These are phyloP conservation scores for Eira barbara DNA, from an alignment of 2,113 vertebrate species.

Conservation along the genomic window DNA sequence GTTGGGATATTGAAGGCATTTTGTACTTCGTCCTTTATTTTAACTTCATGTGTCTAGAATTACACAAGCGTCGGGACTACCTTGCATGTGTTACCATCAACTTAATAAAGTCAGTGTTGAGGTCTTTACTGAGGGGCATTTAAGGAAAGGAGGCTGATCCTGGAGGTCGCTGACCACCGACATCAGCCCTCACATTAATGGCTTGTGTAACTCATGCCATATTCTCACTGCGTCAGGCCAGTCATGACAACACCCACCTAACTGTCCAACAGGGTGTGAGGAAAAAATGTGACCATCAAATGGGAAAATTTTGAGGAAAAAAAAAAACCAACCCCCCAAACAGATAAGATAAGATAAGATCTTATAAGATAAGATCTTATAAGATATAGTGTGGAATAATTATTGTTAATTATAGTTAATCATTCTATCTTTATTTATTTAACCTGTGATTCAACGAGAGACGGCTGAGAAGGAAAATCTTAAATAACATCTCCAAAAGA, in stretches of 20 bases:
- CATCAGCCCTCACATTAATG: not conserved
- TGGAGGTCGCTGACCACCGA: not conserved
- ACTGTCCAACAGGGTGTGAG: not conserved
- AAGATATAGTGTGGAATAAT: not conserved
- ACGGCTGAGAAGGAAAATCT: not conserved
- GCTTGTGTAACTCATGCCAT: not conserved
- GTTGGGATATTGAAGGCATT: conserved; percentile 14
- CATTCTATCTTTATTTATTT: not conserved
- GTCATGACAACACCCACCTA: not conserved
- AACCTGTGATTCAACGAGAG: not conserved
- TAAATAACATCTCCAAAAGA: not conserved
- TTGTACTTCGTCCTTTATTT: conserved; percentile 29
- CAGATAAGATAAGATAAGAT: no score
- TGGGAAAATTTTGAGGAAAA: not conserved
- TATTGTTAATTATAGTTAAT: not conserved
- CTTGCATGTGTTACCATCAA: not conserved
- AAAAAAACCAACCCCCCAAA: not conserved
- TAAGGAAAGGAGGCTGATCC: not conserved
- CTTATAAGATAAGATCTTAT: not conserved
- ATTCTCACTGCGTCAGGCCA: not conserved
- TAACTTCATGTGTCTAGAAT: conserved; percentile 9
- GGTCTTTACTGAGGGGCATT: not conserved
- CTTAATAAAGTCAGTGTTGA: not conserved
- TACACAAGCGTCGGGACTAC: not conserved
- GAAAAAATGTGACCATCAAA: not conserved